Evolutionary conservation across 2,888 invertebrate species (phyloP).

Genomic region (Pseudeuparius sepicola): DNA sequence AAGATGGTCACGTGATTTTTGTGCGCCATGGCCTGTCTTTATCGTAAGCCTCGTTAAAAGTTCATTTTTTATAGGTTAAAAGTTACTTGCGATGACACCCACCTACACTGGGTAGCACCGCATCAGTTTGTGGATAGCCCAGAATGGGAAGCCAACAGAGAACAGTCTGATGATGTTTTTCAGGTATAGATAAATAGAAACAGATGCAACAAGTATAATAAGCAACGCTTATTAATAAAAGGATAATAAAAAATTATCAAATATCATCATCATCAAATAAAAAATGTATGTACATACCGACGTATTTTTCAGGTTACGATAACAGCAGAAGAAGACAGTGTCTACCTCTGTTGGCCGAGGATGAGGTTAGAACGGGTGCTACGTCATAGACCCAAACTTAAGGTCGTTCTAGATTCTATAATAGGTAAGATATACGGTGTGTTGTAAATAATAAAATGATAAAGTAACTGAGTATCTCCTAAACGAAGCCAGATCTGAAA

Average conservation of each 20-base stretch:
- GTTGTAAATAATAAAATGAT: not conserved
- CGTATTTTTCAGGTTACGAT: constrained; percentile 63
- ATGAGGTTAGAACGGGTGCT: constrained; percentile 65
- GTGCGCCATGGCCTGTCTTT: not conserved
- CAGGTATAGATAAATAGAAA: too few relatives aligned
- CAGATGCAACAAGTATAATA: too few relatives aligned
- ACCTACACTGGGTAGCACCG: constrained; percentile 67
- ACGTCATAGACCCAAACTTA: constrained; percentile 61
- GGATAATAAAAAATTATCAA: too few relatives aligned
- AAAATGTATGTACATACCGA: too few relatives aligned
- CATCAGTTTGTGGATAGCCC: constrained; percentile 86
- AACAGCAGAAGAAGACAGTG: constrained; percentile 66
- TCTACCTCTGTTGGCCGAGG: constrained; percentile 71
- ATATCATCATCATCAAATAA: too few relatives aligned
- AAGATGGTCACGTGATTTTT: too few relatives aligned
- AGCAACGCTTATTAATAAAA: too few relatives aligned
- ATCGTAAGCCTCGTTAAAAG: not conserved
- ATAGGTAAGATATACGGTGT: constrained; percentile 49
- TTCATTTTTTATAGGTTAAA: constrained; percentile 51
- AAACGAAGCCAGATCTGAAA: too few relatives aligned
- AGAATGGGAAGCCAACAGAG: constrained; percentile 76
- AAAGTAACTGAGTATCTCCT: too few relatives aligned
- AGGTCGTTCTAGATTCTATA: constrained; percentile 65
- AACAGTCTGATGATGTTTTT: constrained; percentile 67
- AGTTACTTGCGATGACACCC: constrained; percentile 74